A percentile compares a stretch with the other conserved stretches of the same genome.
Conservation (phyloP, 1,140 invertebrate genomes). For the Lepidurus apus region DNA sequence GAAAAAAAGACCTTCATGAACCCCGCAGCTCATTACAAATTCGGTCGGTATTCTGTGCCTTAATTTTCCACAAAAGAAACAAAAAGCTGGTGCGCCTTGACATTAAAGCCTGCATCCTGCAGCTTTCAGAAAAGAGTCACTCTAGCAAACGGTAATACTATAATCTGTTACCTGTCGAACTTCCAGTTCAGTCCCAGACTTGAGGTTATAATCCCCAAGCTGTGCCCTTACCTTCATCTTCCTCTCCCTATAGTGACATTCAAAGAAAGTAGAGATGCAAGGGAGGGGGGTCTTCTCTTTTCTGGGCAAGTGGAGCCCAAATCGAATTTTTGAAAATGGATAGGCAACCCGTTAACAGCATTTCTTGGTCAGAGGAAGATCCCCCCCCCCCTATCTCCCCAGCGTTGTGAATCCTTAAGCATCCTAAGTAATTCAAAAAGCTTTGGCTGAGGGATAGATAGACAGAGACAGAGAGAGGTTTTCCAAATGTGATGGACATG, state of each 20-base stretch:
- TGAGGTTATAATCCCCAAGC: not conserved
- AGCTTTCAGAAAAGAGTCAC: slow-evolving; percentile 4
- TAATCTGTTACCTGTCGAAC: slow-evolving; percentile 14
- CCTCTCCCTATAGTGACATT: not conserved
- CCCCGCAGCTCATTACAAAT: not conserved
- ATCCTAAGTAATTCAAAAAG: no score
- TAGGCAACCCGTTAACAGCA: no score
- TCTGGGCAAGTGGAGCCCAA: no score
- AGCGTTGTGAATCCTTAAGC: no score
- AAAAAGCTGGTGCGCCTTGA: not conserved
- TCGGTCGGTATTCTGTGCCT: not conserved
- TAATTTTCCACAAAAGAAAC: not conserved
- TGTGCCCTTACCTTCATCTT: not conserved
- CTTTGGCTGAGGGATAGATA: no score
- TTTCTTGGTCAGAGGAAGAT: no score
- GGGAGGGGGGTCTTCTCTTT: no score
- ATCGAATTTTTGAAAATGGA: no score
- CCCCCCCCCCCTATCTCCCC: no score
- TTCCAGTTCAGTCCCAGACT: not conserved
- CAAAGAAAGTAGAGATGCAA: not conserved
- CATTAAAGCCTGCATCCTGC: slow-evolving; percentile 4
- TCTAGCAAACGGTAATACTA: not conserved
- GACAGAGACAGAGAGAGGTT: no score
- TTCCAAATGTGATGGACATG: not conserved
- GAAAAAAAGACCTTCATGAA: no score